phyloP scores from a whole-genome alignment of 2,113 vertebrate genomes.

The Cyprinodon brontotheroides region DNA sequence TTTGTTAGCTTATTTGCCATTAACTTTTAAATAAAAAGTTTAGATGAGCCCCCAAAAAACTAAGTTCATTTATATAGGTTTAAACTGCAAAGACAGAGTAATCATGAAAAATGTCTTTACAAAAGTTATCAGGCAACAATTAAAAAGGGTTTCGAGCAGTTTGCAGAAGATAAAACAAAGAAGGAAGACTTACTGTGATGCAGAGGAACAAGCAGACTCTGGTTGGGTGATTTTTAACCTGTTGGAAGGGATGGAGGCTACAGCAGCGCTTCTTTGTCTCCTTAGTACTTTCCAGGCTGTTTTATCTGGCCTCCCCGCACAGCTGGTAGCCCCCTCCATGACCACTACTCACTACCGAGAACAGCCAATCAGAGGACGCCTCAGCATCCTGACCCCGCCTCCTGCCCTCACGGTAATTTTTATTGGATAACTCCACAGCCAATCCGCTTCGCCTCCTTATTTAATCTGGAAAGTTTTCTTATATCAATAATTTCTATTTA shows the following conservation, averaged over 20 bases:
- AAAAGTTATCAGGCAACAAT: neutral
- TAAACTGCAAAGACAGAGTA: neutral
- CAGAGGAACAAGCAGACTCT: neutral
- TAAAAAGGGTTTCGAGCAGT: slow-evolving; percentile 16
- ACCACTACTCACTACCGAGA: slow-evolving; percentile 34
- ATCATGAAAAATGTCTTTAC: neutral
- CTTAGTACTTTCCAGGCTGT: slow-evolving; percentile 24
- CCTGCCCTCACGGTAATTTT: neutral
- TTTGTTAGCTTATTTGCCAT: neutral
- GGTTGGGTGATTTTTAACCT: slow-evolving; percentile 6
- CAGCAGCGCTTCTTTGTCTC: slow-evolving; percentile 37
- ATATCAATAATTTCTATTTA: neutral
- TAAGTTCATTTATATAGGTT: neutral
- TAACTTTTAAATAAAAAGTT: neutral
- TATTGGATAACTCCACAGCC: neutral
- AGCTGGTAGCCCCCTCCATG: slow-evolving; percentile 45
- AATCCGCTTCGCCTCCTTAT: neutral
- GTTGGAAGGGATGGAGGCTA: slow-evolving; percentile 17
- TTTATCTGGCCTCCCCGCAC: slow-evolving; percentile 37
- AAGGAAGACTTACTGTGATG: slow-evolving; percentile 45
- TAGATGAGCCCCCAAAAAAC: neutral
- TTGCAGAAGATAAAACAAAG: neutral
- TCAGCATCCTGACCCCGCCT: slow-evolving; percentile 73
- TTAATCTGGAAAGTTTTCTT: neutral
- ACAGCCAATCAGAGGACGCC: slow-evolving; percentile 58